These are phyloP conservation scores for Thunnus thynnus DNA, from an alignment of 2,113 vertebrate genomes.

Conservation along the genomic window DNA sequence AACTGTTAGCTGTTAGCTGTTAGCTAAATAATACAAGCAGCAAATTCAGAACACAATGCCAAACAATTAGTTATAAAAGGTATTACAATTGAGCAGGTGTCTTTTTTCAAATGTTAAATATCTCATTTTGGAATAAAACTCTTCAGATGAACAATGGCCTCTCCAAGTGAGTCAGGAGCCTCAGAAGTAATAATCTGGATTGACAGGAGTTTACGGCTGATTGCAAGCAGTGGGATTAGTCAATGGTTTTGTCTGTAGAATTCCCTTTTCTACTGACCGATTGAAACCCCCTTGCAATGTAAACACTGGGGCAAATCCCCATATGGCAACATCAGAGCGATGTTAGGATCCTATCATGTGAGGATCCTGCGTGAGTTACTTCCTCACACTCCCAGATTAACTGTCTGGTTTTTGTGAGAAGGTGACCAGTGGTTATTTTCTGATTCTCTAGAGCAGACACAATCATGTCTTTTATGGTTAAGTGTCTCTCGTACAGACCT, in stretches of 20 bases:
- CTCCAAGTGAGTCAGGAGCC: constrained; percentile 13
- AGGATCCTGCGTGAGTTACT: too few relatives aligned
- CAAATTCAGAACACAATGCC: neutral
- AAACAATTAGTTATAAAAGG: neutral
- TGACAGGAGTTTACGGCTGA: constrained; percentile 64
- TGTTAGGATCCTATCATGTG: neutral
- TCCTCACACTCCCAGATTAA: neutral
- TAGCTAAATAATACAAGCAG: neutral
- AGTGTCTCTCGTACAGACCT: neutral
- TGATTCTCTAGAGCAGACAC: too few relatives aligned
- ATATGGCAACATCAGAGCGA: constrained; percentile 5
- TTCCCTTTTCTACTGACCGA: constrained; percentile 59
- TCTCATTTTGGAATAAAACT: constrained; percentile 7
- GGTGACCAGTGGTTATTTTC: neutral
- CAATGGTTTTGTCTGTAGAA: constrained; percentile 60
- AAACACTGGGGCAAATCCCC: constrained; percentile 56
- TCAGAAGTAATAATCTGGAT: constrained; percentile 77
- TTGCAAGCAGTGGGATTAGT: constrained; percentile 76
- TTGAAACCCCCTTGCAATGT: constrained; percentile 39
- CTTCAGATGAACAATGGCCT: constrained; percentile 49
- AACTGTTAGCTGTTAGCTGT: too few relatives aligned
- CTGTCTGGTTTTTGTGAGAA: neutral
- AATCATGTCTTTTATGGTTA: neutral
- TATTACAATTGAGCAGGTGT: neutral
- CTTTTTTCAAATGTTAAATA: neutral